phyloP scores from a whole-genome alignment of 2,797 vertebrate species.

The Chaetodon trifasciatus region DNA sequence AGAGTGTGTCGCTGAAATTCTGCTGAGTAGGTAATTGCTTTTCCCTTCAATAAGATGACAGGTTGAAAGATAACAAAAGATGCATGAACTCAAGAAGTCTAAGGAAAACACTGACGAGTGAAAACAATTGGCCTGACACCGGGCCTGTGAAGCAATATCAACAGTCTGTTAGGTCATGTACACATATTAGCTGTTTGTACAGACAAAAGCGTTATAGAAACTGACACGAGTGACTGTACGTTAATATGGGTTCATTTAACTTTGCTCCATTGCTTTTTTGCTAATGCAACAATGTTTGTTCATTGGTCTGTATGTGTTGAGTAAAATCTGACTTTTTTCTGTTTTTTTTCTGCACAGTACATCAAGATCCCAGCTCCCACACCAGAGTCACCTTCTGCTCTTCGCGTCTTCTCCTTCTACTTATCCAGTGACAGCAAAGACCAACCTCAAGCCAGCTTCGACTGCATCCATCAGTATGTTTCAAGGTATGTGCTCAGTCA shows the following conservation, averaged over 20 bases:
- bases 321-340: constrained; percentile 8
- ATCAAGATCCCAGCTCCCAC: constrained; percentile 87
- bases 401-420: constrained; percentile 89
- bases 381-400: constrained; percentile 70
- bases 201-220: not conserved
- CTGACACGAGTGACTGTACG: not conserved
- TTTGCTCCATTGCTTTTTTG: not conserved
- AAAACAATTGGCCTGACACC: constrained; percentile 13
- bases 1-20: constrained; percentile 36
- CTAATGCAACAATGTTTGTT: not conserved
- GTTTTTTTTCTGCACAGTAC: constrained; percentile 73
- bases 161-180: not conserved
- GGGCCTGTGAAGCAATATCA: constrained; percentile 18
- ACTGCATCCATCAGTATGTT: constrained; percentile 87
- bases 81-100: constrained; percentile 14
- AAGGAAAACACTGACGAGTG: constrained; percentile 30
- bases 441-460: constrained; percentile 88
- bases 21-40: constrained; percentile 58
- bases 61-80: constrained; percentile 42
- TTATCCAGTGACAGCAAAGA: constrained; percentile 90
- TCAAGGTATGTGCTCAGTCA: constrained; percentile 74
- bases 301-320: not conserved
- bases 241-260: not conserved
- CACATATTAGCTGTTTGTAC: not conserved
- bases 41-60: constrained; percentile 31